Conservation (phyloP, 2,113 vertebrate genomes). For the Anarrhichthys ocellatus region DNA sequence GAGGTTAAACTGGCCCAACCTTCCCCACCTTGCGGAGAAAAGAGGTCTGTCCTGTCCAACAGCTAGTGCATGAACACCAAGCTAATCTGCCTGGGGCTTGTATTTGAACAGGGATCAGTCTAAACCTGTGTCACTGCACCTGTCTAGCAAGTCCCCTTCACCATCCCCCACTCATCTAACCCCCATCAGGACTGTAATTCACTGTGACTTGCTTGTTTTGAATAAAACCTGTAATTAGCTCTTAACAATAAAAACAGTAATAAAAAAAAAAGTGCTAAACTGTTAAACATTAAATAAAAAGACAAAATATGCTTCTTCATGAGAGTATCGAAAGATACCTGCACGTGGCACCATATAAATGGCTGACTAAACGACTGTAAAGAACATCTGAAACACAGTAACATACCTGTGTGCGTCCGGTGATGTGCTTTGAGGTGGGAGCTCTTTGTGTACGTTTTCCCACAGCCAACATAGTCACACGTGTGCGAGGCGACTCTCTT, state of each 20-base stretch:
- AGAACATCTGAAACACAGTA: not conserved
- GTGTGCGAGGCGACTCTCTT: constrained; percentile 97
- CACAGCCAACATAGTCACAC: constrained; percentile 95
- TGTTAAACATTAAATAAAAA: not conserved
- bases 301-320: not conserved
- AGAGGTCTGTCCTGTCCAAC: constrained; percentile 71
- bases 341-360: not conserved
- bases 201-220: constrained; percentile 1
- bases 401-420: constrained; percentile 96
- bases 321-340: not conserved
- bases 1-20: constrained; percentile 49
- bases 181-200: constrained; percentile 25
- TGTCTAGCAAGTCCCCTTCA: constrained; percentile 55
- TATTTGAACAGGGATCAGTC: constrained; percentile 76
- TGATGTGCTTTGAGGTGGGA: constrained; percentile 98
- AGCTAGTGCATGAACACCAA: constrained; percentile 54
- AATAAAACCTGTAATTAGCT: not conserved
- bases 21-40: constrained; percentile 48
- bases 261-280: not conserved
- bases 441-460: constrained; percentile 99
- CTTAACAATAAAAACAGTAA: constrained; percentile 21
- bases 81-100: constrained; percentile 47
- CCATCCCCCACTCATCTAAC: constrained; percentile 45
- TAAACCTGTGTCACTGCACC: constrained; percentile 74
- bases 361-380: not conserved